Evolutionary conservation across 2,113 vertebrate genomes (phyloP), one percentile per base, ranked within the genome.

Genomic region (Pimephales promelas): DNA sequence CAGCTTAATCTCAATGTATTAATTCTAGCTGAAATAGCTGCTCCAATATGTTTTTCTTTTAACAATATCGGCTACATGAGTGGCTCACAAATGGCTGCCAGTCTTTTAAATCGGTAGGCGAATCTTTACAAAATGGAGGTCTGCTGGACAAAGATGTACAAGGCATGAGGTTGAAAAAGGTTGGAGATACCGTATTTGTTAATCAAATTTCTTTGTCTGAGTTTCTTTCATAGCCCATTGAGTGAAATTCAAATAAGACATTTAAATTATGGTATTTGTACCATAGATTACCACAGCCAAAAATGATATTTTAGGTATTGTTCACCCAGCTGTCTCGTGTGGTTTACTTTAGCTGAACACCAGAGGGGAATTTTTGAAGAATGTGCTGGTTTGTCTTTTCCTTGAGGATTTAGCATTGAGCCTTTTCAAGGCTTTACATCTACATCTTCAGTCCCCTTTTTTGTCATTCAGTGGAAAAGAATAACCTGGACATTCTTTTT

Each of bases 111-210:
- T 68, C 45, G 13, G 79, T 74, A 62, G 56, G 56, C 40, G 54
- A 61, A 91, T 86, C 83, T 83, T 90, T 87, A 93, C 92, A 94
- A 93, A 93, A 94, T 93, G 92, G 91, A 86, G 90, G 92, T 88
- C 87, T 89, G 49, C 61, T 81, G 14, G 76, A 79, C 61, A 56
- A 36, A 24, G 45, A 79, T 70, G 73, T 78, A 14, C 71, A 28
- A 70, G 26, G 40, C 52, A 66, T 61, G 6, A 52, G 40, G n/a
- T 43, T 18, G 22, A 61, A 24, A 16, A 24, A 4, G 5, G 28
- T 2, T 28, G 31, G 28, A 18, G 28, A 73, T 62, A 13, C 14
- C 6, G 8, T 77, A 62, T 79, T 78, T 79, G 76, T 79, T 79
- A 79, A 62, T n/a, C 56, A 79, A 28, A 79, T 79, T 0, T 76